Evolutionary conservation across 2,888 invertebrate genomes (phyloP), one percentile per base, ranked within the genome.

Genomic region (Ichneumoninae sp.): DNA sequence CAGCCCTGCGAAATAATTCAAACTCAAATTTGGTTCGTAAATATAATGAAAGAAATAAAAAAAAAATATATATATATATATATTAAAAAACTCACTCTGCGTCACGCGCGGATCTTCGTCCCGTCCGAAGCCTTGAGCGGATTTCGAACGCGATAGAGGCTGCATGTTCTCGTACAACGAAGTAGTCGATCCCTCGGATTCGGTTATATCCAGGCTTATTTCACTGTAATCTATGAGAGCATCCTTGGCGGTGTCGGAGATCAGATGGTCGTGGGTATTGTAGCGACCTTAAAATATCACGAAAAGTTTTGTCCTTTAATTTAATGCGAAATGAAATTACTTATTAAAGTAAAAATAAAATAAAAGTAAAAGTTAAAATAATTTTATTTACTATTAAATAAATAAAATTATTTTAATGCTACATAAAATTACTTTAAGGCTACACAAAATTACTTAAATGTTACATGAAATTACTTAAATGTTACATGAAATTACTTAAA

Each of bases 81-180:
- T 26, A 30, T 6, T 52, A 8, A 19, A 50, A 68, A 69, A 74
- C 83, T 85, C 79, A 87, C 86, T 82, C 76, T 87, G 84, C 77
- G 82, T 87, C 50, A 79, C 82, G 65, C 79, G 70, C 50, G 71
- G 68, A 81, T 85, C 83, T 73, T 85, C 82, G 50, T 85, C 66
- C 76, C 84, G 13, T 79, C 70, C 85, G 33, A 89, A 77, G 7
- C 83, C 82, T 66, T 89, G 87, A 69, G 83, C 85, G 5, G 88
- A 89, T 83, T 87, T 89, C 30, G 88, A 89, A 73, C 85, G 86
- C 69, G 87, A 86, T 47, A 90, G 40, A 36, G 89, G 88, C 47
- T 88, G 85, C 54, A 89, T 86, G 76, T 89, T 90, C 83, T 90
- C 90, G 75, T 90, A 89, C 69, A 88, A 70, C 33, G 90, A 90